Conservation (phyloP, 2,888 invertebrate species). For the Mycalesis mineus region DNA sequence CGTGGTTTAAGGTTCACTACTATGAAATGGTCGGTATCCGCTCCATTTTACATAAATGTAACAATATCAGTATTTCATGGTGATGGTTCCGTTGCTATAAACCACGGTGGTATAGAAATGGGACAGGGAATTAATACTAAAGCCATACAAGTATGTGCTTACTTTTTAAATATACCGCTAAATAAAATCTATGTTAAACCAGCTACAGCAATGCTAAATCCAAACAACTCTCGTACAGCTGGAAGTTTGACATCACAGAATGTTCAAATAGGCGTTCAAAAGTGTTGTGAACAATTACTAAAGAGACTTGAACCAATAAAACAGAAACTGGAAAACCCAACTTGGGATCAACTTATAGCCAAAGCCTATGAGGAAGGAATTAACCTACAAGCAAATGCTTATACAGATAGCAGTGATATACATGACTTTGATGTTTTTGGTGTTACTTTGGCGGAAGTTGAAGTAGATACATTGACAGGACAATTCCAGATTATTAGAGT, state of each 20-base stretch:
- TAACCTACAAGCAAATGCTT: conserved; percentile 43
- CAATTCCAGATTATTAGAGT: conserved; percentile 80
- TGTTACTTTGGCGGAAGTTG: conserved; percentile 80
- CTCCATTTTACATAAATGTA: conserved; percentile 71
- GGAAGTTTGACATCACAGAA: conserved; percentile 81
- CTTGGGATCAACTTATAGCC: conserved; percentile 73
- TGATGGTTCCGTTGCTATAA: conserved; percentile 83
- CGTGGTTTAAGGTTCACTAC: conserved; percentile 83
- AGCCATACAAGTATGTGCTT: conserved; percentile 83
- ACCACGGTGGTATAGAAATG: conserved; percentile 82
- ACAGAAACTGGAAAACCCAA: conserved; percentile 57
- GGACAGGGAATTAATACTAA: conserved; percentile 89
- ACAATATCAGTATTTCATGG: conserved; percentile 83
- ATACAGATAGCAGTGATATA: conserved; percentile 12
- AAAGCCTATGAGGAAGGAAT: conserved; percentile 58
- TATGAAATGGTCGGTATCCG: conserved; percentile 80
- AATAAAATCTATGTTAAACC: conserved; percentile 79
- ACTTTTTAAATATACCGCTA: conserved; percentile 81
- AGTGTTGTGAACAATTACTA: conserved; percentile 66
- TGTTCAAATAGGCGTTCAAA: conserved; percentile 28
- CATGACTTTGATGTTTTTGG: conserved; percentile 72
- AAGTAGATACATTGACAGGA: conserved; percentile 86
- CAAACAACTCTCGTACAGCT: conserved; percentile 78
- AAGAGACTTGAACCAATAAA: conserved; percentile 64
- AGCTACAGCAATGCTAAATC: conserved; percentile 67